Evolutionary conservation across 2,888 invertebrate genomes (phyloP).

Genomic region (Malthinus seriepunctatus): DNA sequence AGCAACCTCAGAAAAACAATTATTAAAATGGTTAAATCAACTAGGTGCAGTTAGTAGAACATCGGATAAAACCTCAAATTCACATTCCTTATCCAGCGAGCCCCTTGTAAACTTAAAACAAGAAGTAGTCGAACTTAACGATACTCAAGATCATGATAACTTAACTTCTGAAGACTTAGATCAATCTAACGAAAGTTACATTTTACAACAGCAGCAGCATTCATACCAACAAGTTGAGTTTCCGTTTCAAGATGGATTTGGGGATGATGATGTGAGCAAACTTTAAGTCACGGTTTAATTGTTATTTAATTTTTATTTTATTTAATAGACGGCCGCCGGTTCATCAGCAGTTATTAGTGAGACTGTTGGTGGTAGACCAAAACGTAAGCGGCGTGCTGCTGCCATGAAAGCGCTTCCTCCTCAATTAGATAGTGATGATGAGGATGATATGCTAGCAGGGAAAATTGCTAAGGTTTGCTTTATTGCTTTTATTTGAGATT

Average conservation of each 20-base stretch:
- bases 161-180: conserved; percentile 7
- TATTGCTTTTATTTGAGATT: neutral
- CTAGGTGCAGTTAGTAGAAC: conserved; percentile 34
- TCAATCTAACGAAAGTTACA: conserved; percentile 33
- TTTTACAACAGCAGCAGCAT: conserved; percentile 40
- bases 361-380: conserved; percentile 33
- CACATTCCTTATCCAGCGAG: conserved; percentile 27
- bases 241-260: conserved; percentile 9
- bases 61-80: conserved; percentile 25
- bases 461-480: conserved; percentile 42
- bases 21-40: conserved; percentile 48
- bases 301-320: too few relatives aligned
- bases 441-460: conserved; percentile 33
- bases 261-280: conserved; percentile 4
- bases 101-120: conserved; percentile 34
- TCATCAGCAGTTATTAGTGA: conserved; percentile 5
- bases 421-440: conserved; percentile 29
- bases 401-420: conserved; percentile 41
- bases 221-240: conserved; percentile 32
- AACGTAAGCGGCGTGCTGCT: conserved; percentile 46
- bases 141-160: conserved; percentile 28
- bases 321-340: neutral
- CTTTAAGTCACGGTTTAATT: neutral
- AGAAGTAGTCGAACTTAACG: conserved; percentile 32
- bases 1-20: conserved; percentile 64